These are phyloP conservation scores for Mythimna impura DNA, from an alignment of 2,888 invertebrate genomes.

Conservation along the genomic window DNA sequence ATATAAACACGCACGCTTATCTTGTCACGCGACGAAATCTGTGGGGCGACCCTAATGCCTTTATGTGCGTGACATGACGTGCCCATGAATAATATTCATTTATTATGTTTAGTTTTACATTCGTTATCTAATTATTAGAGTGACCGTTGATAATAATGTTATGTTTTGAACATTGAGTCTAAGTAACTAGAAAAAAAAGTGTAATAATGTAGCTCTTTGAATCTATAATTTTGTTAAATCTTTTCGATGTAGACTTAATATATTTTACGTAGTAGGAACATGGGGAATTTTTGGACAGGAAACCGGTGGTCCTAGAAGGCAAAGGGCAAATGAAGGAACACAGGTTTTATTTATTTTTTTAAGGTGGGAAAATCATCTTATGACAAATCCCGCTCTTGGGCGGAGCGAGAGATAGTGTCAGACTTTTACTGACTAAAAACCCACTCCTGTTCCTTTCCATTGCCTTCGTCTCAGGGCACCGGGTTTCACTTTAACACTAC, in stretches of 20 bases:
- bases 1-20: conserved; percentile 64
- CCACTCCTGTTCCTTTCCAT: no score
- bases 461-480: no score
- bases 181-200: background rate
- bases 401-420: no score
- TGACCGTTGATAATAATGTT: conserved; percentile 41
- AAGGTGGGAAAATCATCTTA: no score
- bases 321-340: no score
- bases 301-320: no score
- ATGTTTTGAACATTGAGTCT: conserved; percentile 25
- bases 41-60: conserved; percentile 74
- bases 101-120: conserved; percentile 56
- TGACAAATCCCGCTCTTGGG: no score
- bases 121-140: conserved; percentile 48
- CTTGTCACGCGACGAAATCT: conserved; percentile 80
- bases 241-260: background rate
- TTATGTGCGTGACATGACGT: conserved; percentile 70
- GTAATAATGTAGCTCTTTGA: background rate
- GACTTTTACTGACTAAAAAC: no score
- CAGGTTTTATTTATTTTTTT: no score
- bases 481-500: no score
- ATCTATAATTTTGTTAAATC: background rate
- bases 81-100: conserved; percentile 63
- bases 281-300: no score
- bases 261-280: background rate